Conservation (phyloP, 2,888 invertebrate species). For the Dromius quadrimaculatus region DNA sequence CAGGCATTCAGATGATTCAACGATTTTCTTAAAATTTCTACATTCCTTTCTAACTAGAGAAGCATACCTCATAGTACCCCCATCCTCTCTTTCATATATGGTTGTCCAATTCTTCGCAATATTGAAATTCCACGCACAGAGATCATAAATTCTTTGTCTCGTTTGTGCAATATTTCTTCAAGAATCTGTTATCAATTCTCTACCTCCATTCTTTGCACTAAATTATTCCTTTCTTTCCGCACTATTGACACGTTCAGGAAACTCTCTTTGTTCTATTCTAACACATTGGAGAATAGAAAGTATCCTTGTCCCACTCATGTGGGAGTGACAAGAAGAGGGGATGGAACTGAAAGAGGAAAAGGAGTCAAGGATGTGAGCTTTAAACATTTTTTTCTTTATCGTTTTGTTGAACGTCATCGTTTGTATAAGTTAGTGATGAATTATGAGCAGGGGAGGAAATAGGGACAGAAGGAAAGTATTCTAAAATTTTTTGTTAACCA, state of each 20-base stretch:
- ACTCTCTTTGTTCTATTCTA: constrained; percentile 51
- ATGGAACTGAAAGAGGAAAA: too few relatives aligned
- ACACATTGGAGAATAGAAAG: constrained; percentile 52
- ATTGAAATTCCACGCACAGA: constrained; percentile 37
- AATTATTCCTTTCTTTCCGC: constrained; percentile 55
- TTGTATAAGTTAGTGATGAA: constrained; percentile 33
- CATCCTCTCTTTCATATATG: not conserved
- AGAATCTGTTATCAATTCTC: constrained; percentile 56
- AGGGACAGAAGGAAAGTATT: not conserved
- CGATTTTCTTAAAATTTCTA: not conserved
- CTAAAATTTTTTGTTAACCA: too few relatives aligned
- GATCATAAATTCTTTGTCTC: constrained; percentile 55
- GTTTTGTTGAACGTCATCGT: constrained; percentile 30
- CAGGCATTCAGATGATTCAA: not conserved
- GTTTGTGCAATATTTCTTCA: constrained; percentile 55
- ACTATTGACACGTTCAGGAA: constrained; percentile 50
- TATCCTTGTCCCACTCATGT: constrained; percentile 41
- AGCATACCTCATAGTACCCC: not conserved
- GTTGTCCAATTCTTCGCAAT: not conserved
- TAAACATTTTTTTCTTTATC: constrained; percentile 33
- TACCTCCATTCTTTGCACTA: constrained; percentile 54
- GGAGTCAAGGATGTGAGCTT: constrained; percentile 2
- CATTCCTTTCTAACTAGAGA: not conserved
- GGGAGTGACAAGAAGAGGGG: too few relatives aligned
- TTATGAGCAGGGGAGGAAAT: not conserved